A percentile compares a stretch with the other conserved stretches of the same genome.
phyloP scores from a whole-genome alignment of 2,113 vertebrate genomes.

The Salvelinus sp. region DNA sequence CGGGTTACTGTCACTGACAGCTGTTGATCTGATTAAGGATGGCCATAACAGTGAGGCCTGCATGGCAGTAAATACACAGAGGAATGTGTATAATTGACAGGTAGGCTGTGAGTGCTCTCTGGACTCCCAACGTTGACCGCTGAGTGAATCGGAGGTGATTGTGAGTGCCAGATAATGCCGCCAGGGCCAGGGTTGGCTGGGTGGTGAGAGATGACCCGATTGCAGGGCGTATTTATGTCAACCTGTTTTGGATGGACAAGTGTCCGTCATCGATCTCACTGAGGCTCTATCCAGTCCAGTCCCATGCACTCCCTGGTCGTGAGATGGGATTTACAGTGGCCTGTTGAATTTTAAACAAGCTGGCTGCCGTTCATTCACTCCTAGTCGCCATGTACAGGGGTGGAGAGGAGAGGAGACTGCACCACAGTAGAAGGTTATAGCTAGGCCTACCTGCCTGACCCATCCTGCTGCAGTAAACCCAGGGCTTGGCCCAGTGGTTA shows the following conservation, averaged over 20 bases:
- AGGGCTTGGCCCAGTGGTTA: background rate
- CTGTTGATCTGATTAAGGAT: slow-evolving; percentile 13
- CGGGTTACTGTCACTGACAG: slow-evolving; percentile 5
- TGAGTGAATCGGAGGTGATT: slow-evolving; percentile 3
- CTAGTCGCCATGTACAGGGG: slow-evolving; percentile 7
- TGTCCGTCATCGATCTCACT: slow-evolving; percentile 21
- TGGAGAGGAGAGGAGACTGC: background rate
- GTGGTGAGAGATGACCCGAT: slow-evolving; percentile 20
- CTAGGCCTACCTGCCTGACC: background rate
- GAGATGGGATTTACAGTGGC: slow-evolving; percentile 42
- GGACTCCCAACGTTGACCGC: background rate
- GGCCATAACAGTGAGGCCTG: background rate
- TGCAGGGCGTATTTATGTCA: slow-evolving; percentile 36
- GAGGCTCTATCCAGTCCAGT: slow-evolving; percentile 23
- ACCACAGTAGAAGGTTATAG: background rate
- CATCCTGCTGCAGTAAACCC: background rate
- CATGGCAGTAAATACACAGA: background rate
- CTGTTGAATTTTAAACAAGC: slow-evolving; percentile 64
- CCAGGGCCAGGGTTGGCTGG: slow-evolving; percentile 18
- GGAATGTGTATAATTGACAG: background rate
- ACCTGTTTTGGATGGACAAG: slow-evolving; percentile 36
- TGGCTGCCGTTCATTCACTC: background rate
- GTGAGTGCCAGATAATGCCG: slow-evolving; percentile 11
- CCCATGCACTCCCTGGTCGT: slow-evolving; percentile 23
- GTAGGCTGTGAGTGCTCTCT: background rate